A percentile compares a stretch with the other conserved stretches of the same genome.
Evolutionary conservation across 2,888 invertebrate species (phyloP).

Genomic region (Slavum lentiscoides): DNA sequence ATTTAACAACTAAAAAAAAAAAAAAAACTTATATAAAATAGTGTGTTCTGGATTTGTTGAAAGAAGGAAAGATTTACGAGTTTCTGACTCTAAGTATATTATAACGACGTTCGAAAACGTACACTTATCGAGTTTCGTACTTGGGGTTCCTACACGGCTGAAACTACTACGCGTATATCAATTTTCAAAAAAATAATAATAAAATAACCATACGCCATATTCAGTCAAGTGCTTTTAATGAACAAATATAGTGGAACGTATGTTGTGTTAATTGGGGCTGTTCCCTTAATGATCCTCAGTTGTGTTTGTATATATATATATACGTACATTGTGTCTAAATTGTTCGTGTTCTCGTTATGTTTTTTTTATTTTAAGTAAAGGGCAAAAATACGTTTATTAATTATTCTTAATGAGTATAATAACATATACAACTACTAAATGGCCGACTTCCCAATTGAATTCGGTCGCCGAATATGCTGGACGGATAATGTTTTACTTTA

Average conservation of each 20-base stretch:
- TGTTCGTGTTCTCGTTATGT: not conserved
- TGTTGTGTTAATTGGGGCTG: slow-evolving; percentile 11
- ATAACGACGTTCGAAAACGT: no score
- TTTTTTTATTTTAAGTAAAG: not conserved
- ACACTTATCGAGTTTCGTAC: not conserved
- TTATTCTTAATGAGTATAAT: no score
- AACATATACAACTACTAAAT: no score
- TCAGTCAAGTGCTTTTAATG: slow-evolving; percentile 8
- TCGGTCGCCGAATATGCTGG: no score
- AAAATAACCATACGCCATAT: not conserved
- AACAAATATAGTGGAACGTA: slow-evolving; percentile 3
- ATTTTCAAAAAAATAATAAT: slow-evolving; percentile 1
- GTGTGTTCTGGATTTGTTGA: no score
- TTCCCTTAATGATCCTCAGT: slow-evolving; percentile 7
- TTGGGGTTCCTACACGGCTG: not conserved
- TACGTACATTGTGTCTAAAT: not conserved
- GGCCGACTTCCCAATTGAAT: no score
- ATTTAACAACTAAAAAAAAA: no score
- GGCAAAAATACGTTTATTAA: no score
- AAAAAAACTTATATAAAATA: no score
- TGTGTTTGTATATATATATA: not conserved
- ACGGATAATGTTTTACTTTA: no score
- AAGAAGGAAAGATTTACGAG: no score
- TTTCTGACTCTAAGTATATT: no score
- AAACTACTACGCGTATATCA: not conserved